phyloP scores from a whole-genome alignment of 2,888 invertebrate species.

The Rotaria macrura region DNA sequence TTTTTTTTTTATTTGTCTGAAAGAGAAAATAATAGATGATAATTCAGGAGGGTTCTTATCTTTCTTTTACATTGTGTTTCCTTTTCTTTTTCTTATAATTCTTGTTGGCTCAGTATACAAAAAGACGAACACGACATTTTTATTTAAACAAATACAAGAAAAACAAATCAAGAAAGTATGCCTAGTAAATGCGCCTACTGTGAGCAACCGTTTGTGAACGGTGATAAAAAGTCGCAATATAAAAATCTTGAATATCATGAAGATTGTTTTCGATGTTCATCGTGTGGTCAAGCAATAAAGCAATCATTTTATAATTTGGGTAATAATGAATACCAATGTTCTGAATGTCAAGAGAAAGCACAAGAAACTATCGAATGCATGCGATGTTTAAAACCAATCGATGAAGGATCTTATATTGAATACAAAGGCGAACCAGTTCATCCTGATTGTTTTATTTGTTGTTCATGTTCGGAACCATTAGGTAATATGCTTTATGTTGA shows the following conservation, averaged over 20 bases:
- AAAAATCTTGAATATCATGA: constrained; percentile 1
- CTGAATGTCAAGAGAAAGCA: background rate
- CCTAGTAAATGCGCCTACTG: background rate
- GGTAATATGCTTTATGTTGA: background rate
- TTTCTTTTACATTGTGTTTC: background rate
- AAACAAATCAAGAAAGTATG: background rate
- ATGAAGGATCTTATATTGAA: background rate
- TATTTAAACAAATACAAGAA: background rate
- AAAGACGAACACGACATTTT: background rate
- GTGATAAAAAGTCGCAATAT: background rate
- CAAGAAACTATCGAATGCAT: background rate
- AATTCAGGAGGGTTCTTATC: background rate
- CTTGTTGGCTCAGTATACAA: background rate
- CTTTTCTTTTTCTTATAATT: too few relatives aligned
- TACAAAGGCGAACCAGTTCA: background rate
- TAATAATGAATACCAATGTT: background rate
- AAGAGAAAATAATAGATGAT: background rate
- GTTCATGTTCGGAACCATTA: background rate
- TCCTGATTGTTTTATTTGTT: background rate
- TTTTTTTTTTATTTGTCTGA: background rate
- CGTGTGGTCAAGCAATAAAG: background rate
- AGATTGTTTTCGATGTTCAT: background rate
- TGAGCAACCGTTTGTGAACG: background rate
- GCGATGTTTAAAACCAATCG: background rate
- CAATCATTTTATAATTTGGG: background rate